Percentiles rank a stretch among this genome's conserved stretches.
Conservation (phyloP, 2,797 vertebrate genomes). For the Melanotaenia parkinsoni region DNA sequence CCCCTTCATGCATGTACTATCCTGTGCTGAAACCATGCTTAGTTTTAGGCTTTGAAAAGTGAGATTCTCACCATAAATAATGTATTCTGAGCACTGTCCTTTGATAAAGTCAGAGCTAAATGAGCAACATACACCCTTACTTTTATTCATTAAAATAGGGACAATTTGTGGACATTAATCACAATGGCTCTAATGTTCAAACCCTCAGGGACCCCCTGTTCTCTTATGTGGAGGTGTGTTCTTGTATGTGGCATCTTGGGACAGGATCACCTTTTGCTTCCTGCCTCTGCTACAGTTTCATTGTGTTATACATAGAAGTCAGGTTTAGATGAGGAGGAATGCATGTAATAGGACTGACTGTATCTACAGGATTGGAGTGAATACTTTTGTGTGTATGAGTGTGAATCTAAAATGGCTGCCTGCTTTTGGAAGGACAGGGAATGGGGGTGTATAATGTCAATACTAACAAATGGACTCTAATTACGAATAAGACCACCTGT, state of each 20-base stretch:
- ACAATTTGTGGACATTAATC: too few relatives aligned
- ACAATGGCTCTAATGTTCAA: too few relatives aligned
- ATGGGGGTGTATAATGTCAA: background rate
- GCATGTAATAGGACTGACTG: background rate
- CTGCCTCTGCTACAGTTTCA: background rate
- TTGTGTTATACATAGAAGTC: background rate
- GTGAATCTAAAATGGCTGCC: background rate
- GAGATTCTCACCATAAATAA: too few relatives aligned
- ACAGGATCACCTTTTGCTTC: background rate
- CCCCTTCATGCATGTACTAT: too few relatives aligned
- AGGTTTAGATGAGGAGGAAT: background rate
- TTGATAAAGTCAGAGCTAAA: too few relatives aligned
- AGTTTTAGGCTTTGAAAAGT: too few relatives aligned
- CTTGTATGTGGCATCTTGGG: background rate
- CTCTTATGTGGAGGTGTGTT: background rate
- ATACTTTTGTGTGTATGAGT: background rate
- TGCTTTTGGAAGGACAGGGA: background rate
- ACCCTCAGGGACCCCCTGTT: too few relatives aligned
- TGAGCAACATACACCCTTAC: too few relatives aligned
- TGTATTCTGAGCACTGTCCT: too few relatives aligned
- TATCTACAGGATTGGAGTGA: background rate
- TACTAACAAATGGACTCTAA: slow-evolving; percentile 7
- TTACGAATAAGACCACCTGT: slow-evolving; percentile 14
- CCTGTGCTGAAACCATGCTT: too few relatives aligned
- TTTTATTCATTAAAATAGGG: too few relatives aligned